Percentiles rank a stretch among this genome's conserved stretches.
phyloP scores from a whole-genome alignment of 2,888 invertebrate species.

The Drosophila anceps region DNA sequence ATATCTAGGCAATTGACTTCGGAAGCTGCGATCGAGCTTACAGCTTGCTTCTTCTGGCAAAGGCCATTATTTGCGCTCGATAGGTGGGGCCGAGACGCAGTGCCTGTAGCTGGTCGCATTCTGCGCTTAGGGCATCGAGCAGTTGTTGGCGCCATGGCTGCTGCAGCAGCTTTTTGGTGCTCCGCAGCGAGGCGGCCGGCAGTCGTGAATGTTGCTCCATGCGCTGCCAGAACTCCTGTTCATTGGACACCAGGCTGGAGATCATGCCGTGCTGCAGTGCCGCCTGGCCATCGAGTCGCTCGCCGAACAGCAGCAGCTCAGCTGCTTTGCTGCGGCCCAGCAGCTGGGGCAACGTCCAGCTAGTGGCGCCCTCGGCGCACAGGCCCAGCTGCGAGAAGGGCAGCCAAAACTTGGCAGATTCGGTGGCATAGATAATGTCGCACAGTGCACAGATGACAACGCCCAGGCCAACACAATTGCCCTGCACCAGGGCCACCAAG shows the following conservation, averaged over 20 bases:
- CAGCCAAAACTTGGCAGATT: slow-evolving; percentile 93
- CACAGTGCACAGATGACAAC: slow-evolving; percentile 92
- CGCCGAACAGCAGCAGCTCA: slow-evolving; percentile 89
- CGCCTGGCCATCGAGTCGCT: slow-evolving; percentile 91
- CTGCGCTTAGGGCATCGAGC: slow-evolving; percentile 88
- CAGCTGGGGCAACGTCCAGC: slow-evolving; percentile 92
- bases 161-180: slow-evolving; percentile 90
- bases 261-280: slow-evolving; percentile 92
- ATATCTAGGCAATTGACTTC: not conserved
- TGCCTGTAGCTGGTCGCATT: slow-evolving; percentile 88
- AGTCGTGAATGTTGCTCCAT: slow-evolving; percentile 87
- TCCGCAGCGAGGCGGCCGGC: slow-evolving; percentile 87
- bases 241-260: slow-evolving; percentile 89
- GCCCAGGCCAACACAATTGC: slow-evolving; percentile 95
- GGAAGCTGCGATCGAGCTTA: not conserved
- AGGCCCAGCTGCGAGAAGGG: slow-evolving; percentile 95
- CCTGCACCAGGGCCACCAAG: slow-evolving; percentile 94
- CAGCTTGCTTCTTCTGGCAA: slow-evolving; percentile 36
- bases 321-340: slow-evolving; percentile 92
- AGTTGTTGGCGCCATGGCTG: slow-evolving; percentile 87
- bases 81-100: slow-evolving; percentile 41
- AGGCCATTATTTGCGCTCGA: slow-evolving; percentile 46
- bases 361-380: slow-evolving; percentile 94
- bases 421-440: slow-evolving; percentile 94
- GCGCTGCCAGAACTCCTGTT: slow-evolving; percentile 88